Conservation (phyloP, 2,797 vertebrate species). For the Rhabdophis nuchalis region DNA sequence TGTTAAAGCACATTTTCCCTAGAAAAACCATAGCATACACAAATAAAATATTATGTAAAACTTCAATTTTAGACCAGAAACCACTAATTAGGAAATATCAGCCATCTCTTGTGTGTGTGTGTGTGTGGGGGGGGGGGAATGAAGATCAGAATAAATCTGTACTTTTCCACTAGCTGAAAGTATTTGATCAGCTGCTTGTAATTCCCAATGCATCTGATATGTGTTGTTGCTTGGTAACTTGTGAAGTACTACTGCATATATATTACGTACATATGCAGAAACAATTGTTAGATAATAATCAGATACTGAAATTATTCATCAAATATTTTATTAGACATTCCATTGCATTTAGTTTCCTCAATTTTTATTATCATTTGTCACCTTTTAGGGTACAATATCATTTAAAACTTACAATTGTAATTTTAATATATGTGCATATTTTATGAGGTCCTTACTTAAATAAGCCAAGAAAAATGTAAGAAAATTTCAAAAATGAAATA, state of each 20-base stretch:
- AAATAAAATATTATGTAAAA: neutral
- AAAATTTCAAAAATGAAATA: neutral
- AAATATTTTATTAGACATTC: neutral
- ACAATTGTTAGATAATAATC: neutral
- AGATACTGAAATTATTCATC: neutral
- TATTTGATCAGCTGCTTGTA: slow-evolving; percentile 16
- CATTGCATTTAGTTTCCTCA: neutral
- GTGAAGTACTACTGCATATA: slow-evolving; percentile 6
- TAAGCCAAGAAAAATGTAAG: neutral
- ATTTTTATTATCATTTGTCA: neutral
- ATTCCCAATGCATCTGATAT: neutral
- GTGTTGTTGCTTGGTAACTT: slow-evolving; percentile 41
- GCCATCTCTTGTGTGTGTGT: neutral
- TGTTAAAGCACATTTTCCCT: neutral
- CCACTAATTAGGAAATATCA: neutral
- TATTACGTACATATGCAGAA: neutral
- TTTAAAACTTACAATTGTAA: neutral
- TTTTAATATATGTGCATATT: neutral
- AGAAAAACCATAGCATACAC: neutral
- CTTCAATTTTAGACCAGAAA: neutral
- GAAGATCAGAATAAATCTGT: slow-evolving; percentile 1
- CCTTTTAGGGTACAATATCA: neutral
- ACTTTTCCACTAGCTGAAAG: slow-evolving; percentile 29
- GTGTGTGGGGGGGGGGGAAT: neutral
- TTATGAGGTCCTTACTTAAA: neutral